These are phyloP conservation scores for Sarcophaga rosellei DNA, from an alignment of 2,888 invertebrate species.

Conservation along the genomic window DNA sequence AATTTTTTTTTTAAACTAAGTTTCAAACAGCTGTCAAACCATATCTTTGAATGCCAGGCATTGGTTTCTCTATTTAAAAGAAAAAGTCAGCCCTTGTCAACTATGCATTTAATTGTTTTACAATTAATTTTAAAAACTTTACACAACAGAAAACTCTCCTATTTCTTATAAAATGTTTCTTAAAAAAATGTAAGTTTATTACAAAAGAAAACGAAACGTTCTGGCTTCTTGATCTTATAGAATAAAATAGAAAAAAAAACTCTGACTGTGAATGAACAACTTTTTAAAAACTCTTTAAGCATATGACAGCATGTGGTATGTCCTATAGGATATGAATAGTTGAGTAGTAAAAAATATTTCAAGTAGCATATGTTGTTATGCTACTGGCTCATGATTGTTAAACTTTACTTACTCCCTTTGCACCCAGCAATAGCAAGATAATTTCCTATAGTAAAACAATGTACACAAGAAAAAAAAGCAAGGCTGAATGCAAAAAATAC, in stretches of 20 bases:
- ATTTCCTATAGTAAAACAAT: background rate
- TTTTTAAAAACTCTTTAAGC: constrained; percentile 26
- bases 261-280: background rate
- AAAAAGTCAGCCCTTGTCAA: no score
- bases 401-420: constrained; percentile 3
- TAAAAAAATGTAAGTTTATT: background rate
- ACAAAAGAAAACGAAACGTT: background rate
- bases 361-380: constrained; percentile 43
- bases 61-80: no score
- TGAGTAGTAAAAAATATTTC: constrained; percentile 27
- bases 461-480: background rate
- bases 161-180: no score
- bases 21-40: no score
- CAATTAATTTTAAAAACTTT: constrained; percentile 21
- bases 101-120: constrained; percentile 27
- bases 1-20: no score
- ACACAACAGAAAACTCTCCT: no score
- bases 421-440: constrained; percentile 5
- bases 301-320: constrained; percentile 29
- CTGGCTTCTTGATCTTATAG: constrained; percentile 21
- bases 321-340: constrained; percentile 34
- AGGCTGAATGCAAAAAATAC: background rate
- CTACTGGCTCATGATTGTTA: constrained; percentile 45
- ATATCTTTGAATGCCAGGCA: no score
- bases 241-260: background rate